Conservation (phyloP, 2,797 vertebrate genomes). For the Knipowitschia caucasica region DNA sequence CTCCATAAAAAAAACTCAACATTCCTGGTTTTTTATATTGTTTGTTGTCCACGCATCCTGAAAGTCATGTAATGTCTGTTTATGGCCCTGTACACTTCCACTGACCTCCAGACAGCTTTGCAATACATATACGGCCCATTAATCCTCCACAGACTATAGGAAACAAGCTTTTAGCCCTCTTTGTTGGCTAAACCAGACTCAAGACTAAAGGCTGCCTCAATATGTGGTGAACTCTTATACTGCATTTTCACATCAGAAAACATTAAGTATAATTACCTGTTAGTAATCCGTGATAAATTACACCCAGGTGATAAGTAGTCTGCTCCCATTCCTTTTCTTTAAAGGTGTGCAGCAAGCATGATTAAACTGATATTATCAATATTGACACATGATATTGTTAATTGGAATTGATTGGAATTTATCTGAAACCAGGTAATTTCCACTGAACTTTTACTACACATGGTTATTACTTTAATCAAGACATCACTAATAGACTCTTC, state of each 20-base stretch:
- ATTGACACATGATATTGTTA: no score
- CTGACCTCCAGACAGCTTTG: conserved; percentile 1
- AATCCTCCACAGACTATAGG: neutral
- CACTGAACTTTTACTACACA: conserved; percentile 35
- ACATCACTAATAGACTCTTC: conserved; percentile 24
- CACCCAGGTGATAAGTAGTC: conserved; percentile 75
- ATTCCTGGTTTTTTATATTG: no score
- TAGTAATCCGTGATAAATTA: conserved; percentile 32
- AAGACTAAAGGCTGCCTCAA: neutral
- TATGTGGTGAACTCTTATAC: neutral
- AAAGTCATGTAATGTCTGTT: no score
- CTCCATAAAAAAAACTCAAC: no score
- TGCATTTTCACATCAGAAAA: neutral
- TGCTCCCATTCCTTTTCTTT: conserved; percentile 80
- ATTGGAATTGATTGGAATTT: conserved; percentile 78
- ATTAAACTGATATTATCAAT: conserved; percentile 86
- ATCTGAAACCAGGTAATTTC: conserved; percentile 31
- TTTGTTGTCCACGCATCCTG: no score
- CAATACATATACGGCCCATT: neutral
- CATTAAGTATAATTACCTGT: neutral
- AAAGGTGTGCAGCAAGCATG: conserved; percentile 75
- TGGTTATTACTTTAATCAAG: conserved; percentile 49
- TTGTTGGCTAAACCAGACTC: neutral
- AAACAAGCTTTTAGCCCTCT: neutral
- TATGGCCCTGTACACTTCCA: conserved; percentile 1